Conservation (phyloP, 2,797 vertebrate species). For the Alcedo atthis region DNA sequence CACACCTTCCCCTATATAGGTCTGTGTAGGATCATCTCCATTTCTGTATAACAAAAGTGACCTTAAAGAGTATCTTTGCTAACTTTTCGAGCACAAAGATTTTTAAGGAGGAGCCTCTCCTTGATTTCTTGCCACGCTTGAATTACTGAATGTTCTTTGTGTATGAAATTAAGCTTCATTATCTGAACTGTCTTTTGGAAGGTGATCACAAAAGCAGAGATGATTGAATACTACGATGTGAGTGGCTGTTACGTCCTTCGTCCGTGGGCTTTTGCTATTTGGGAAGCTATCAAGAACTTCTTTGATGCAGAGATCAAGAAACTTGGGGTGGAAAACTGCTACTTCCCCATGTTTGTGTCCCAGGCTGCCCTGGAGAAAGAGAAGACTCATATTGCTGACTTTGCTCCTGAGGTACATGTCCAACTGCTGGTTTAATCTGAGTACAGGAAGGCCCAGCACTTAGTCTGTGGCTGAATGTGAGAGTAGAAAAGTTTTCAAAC, state of each 20-base stretch:
- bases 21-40: background rate
- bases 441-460: background rate
- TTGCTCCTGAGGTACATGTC: constrained; percentile 92
- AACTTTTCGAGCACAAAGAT: background rate
- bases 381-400: constrained; percentile 92
- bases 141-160: background rate
- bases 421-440: background rate
- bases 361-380: constrained; percentile 95
- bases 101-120: background rate
- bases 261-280: constrained; percentile 93
- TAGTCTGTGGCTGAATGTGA: background rate
- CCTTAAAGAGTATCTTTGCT: background rate
- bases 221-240: constrained; percentile 99
- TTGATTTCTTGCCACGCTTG: background rate
- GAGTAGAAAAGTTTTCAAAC: background rate
- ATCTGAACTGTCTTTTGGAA: constrained; percentile 66
- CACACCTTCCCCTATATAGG: background rate
- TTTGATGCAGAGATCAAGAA: constrained; percentile 95
- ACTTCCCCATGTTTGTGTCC: constrained; percentile 99
- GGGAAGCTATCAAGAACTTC: constrained; percentile 94
- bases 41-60: background rate
- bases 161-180: background rate
- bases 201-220: constrained; percentile 98
- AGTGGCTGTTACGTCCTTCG: constrained; percentile 97
- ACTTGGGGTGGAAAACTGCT: constrained; percentile 97